phyloP scores from a whole-genome alignment of 2,797 vertebrate genomes.

The Orientallactaga sibirica region DNA sequence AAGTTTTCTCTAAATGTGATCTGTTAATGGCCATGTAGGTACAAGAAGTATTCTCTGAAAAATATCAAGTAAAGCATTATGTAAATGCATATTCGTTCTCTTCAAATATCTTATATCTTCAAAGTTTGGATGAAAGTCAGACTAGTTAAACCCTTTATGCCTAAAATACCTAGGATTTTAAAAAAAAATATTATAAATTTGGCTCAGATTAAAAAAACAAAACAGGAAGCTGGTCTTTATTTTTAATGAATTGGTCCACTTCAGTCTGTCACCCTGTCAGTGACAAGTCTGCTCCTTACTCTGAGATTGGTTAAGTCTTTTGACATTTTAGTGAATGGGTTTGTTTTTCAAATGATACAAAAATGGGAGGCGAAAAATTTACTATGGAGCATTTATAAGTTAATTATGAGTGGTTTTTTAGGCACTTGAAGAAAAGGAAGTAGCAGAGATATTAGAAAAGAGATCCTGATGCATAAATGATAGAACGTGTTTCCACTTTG shows the following conservation, averaged over 20 bases:
- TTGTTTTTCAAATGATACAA: constrained; percentile 28
- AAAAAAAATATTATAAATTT: constrained; percentile 33
- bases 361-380: constrained; percentile 22
- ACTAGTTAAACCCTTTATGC: constrained; percentile 39
- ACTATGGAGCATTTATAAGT: constrained; percentile 44
- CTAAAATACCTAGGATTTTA: constrained; percentile 20
- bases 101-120: neutral
- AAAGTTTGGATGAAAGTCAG: constrained; percentile 47
- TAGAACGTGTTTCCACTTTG: constrained; percentile 50
- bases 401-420: constrained; percentile 35
- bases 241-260: constrained; percentile 63
- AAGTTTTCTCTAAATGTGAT: neutral
- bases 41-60: neutral
- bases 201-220: constrained; percentile 57
- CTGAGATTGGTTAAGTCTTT: constrained; percentile 27
- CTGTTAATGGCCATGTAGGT: neutral
- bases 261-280: constrained; percentile 38
- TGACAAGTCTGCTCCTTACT: constrained; percentile 19
- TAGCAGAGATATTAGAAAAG: constrained; percentile 40
- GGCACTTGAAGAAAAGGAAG: constrained; percentile 53
- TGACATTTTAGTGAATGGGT: neutral
- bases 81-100: constrained; percentile 11
- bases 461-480: constrained; percentile 50
- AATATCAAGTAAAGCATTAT: constrained; percentile 35
- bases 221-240: constrained; percentile 51